phyloP scores from a whole-genome alignment of 2,888 invertebrate species.

The Agriopis aurantiaria region DNA sequence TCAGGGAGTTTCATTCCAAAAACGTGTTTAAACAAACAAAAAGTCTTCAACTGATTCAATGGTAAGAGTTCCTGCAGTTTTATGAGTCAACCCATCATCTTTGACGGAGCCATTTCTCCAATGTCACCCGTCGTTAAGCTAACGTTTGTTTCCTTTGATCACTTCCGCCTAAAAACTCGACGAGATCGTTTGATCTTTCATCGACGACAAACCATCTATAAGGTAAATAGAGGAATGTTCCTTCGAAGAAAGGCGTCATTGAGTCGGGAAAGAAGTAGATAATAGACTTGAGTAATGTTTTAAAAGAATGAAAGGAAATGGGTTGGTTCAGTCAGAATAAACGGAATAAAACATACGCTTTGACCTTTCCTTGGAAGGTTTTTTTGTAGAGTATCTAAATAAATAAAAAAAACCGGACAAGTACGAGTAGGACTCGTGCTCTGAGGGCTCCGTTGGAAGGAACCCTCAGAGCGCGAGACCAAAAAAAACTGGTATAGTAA shows the following conservation, averaged over 20 bases:
- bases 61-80: slow-evolving; percentile 50
- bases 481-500: no score
- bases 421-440: no score
- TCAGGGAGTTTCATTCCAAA: no score
- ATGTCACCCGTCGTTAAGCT: slow-evolving; percentile 72
- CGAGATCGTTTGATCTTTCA: slow-evolving; percentile 32
- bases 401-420: no score
- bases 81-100: slow-evolving; percentile 70
- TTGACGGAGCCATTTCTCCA: slow-evolving; percentile 67
- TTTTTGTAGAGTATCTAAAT: no score
- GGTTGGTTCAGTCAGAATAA: not conserved
- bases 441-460: no score
- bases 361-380: no score
- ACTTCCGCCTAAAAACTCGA: slow-evolving; percentile 47
- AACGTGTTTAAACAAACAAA: not conserved
- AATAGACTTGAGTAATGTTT: slow-evolving; percentile 19
- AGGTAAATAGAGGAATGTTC: slow-evolving; percentile 26
- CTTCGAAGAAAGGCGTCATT: slow-evolving; percentile 12
- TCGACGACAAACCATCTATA: slow-evolving; percentile 20
- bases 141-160: slow-evolving; percentile 67
- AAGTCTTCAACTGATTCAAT: slow-evolving; percentile 2
- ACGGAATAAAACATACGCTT: not conserved
- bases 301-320: not conserved
- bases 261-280: slow-evolving; percentile 5
- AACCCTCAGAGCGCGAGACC: no score